These are phyloP conservation scores for Corella eumyota DNA, from an alignment of 23 tunicate genomes.

Conservation along the genomic window DNA sequence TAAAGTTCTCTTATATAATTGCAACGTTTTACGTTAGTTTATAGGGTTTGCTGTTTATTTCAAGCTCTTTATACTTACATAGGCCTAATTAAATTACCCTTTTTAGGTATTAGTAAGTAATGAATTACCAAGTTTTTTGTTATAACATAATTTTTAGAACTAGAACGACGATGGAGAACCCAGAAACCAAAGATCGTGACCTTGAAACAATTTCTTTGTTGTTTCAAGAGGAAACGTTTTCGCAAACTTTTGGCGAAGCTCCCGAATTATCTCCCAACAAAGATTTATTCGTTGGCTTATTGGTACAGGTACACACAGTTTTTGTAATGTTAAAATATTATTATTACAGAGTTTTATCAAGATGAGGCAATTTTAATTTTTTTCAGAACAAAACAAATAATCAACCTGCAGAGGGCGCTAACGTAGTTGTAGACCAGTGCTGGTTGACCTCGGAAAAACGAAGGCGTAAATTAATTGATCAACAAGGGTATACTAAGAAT, in stretches of 20 bases:
- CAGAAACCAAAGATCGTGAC: constrained; percentile 15
- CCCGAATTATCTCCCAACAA: constrained; percentile 8
- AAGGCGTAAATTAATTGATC: not conserved
- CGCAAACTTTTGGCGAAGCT: constrained; percentile 2
- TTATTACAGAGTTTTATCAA: too few species aligned
- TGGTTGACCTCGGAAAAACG: constrained; percentile 9
- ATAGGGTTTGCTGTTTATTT: too few species aligned
- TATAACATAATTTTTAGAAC: constrained; percentile 1
- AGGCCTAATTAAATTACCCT: too few species aligned
- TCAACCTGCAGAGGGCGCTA: constrained; percentile 6
- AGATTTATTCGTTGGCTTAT: constrained; percentile 13
- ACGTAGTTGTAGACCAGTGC: constrained; percentile 29
- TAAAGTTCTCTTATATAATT: too few species aligned
- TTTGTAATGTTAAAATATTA: too few species aligned
- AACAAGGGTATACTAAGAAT: constrained; percentile 6
- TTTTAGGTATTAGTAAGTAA: too few species aligned
- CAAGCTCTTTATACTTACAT: too few species aligned
- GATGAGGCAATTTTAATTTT: too few species aligned
- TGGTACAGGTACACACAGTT: constrained; percentile 17
- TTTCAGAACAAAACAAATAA: not conserved
- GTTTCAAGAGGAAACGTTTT: constrained; percentile 15
- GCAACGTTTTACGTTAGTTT: too few species aligned
- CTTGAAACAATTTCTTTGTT: constrained; percentile 5
- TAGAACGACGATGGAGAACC: constrained; percentile 14
- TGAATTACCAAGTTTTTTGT: too few species aligned